Base-by-base conservation (phyloP, 2,888 invertebrate genomes). In the Crocallis elinguaria region DNA sequence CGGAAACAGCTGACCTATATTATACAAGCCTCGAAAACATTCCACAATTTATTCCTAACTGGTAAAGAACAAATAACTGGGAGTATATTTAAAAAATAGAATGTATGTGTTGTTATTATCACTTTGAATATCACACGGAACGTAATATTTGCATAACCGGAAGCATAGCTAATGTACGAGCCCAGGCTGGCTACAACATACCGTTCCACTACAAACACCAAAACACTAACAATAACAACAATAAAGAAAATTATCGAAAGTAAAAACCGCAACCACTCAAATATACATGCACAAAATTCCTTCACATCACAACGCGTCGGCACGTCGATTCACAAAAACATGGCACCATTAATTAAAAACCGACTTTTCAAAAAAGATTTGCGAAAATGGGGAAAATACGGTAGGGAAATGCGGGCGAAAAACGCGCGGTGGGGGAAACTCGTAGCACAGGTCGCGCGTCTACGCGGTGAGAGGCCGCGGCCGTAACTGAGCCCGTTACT, bases 401-500 rank as follows among this genome's bases (percentile, higher is more conserved):
- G 13, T 44, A 25, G 44, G 43, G 41, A 35, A 44, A 39, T 37
- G 17, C 12, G 21, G 29, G 9, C 50, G 60, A 56, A 61, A 65
- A 65, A 57, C 57, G 64, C 64, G 70, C 60, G 60, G 57, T 38
- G 9, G 37, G 57, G 42, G 27, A 19, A 12, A 52, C 53, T 68
- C 79, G 81, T 81, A 80, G 75, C 73, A 64, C 68, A 23, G 41
- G 59, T 62, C 59, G 59, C 74, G 73, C 86, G 89, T 86, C 84
- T 85, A 84, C 85, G 85, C 85, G 77, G 73, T 61, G 62, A 73
- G 80, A 67, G 72, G 71, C 72, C 82, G 77, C 79, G 79, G 71
- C 75, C 73, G 73, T 77, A 79, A 88, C 88, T 88, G 86, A 65
- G 63, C 76, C 68, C 60, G 88, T 88, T 86, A 78, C 88, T 88